Evolutionary conservation across 2,888 invertebrate genomes (phyloP), one percentile per base, ranked within the genome.

Genomic region (Drosophila diplacantha): DNA sequence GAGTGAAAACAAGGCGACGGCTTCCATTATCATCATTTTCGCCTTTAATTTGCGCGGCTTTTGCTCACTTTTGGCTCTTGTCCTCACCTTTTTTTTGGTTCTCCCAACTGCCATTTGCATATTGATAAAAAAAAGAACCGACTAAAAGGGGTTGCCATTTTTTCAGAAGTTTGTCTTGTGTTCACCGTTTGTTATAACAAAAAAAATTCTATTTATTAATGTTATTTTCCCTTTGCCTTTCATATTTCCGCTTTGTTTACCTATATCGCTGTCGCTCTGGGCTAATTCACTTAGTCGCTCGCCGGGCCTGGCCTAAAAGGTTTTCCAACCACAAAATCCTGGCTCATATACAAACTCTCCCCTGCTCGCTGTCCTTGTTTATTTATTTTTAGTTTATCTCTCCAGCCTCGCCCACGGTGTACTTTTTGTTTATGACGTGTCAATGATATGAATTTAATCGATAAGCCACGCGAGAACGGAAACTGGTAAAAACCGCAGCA

Each of bases 101-200:
- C 29, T 20, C 11, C 26, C 43, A 41, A 31, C 44, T 22, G 29
- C 56, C 51, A 72, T 76, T 76, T 72, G 74, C 75, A 75, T 76
- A 74, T 64, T 59, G 62, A 41, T 61, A 58, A 50, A 50, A 38
- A 55, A 31, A 37, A 34, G 16, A 35, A 5, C 22, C 0, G 24
- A 24, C 22, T 24, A 41, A 41, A 41, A 41, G 49, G 47, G 44
- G 35, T 51, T 34, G 22, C 14, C 34, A 29, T 55, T 63, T 38
- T 37, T 24, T 41, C 22, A 11, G 34, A 3, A 51, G 43, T 20
- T 34, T 43, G 39, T 29, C 37, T 64, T 60, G 57, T 57, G 44
- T 52, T 43, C 29, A 39, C 46, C 34, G 55, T 52, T 61, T 44
- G 38, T 43, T 57, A 11, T n/a, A 32, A 22, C 16, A 39, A 54